Conservation (phyloP, 2,113 vertebrate genomes). For the Alectura lathami region DNA sequence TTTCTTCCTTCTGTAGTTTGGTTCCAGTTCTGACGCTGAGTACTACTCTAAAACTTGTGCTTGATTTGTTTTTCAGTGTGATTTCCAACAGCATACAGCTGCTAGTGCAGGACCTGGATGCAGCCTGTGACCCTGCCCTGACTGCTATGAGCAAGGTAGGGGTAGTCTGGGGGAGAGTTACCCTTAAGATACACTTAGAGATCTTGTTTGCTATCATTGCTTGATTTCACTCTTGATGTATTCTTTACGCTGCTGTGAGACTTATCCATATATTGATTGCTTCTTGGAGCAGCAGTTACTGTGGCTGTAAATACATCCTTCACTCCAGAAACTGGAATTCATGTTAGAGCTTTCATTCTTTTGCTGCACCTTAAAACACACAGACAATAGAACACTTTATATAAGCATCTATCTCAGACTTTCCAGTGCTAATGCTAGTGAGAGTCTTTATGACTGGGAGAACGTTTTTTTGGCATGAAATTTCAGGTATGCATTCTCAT, state of each 20-base stretch:
- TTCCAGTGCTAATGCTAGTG: background rate
- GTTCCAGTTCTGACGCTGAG: background rate
- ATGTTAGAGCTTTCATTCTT: background rate
- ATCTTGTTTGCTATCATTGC: background rate
- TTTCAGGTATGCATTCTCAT: background rate
- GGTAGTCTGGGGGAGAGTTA: background rate
- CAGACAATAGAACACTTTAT: background rate
- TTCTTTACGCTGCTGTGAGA: background rate
- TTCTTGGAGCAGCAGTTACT: background rate
- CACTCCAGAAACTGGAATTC: background rate
- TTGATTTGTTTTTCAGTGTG: conserved; percentile 79
- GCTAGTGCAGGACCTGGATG: conserved; percentile 95
- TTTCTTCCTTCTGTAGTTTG: background rate
- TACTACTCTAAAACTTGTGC: background rate
- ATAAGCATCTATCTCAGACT: background rate
- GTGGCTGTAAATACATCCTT: background rate
- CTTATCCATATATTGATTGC: background rate
- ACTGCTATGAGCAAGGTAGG: conserved; percentile 98
- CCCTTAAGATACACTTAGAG: background rate
- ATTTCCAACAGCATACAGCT: conserved; percentile 98
- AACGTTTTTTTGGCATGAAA: background rate
- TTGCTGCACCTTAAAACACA: background rate
- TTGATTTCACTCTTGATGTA: background rate
- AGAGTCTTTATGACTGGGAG: background rate
- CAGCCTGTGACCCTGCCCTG: conserved; percentile 95